Evolutionary conservation across 2,888 invertebrate species (phyloP), one percentile per base, ranked within the genome.

Genomic region (Gisinianus flammeolus): DNA sequence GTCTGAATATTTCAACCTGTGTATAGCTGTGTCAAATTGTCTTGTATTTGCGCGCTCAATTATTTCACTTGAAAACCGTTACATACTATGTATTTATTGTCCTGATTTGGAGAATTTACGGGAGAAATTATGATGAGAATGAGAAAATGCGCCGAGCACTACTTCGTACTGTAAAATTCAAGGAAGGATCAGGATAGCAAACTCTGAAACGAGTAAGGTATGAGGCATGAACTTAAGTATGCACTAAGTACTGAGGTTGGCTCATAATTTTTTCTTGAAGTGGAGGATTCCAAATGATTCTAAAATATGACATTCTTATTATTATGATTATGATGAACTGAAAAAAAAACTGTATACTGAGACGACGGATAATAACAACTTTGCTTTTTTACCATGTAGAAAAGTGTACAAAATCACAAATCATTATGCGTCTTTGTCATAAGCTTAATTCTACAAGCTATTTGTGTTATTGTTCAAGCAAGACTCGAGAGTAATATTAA

Each of bases 101-200:
- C 54, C 44, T 70, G 70, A 44, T 52, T 28, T 8, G 56, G 54
- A 71, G 44, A 58, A 58, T 31, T 72, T 72, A 58, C 58, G 30
- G 58, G 72, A 58, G 58, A 72, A 71, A 72, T 72, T 35, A 69
- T 44, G 58, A 72, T 31, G 58, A 54, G 72, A 22, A 58, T 44
- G n/a, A n/a, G n/a, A n/a, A n/a, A n/a, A n/a, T n/a, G n/a, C n/a
- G 26, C 31, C 30, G 6, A 67, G 67, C 12, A 19, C 5, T n/a
- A n/a, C n/a, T n/a, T n/a, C n/a, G n/a, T n/a, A n/a, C n/a, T 8
- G 66, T 30, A 28, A 28, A 66, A 26, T 10, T 66, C 28, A 30
- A 19, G 6, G 28, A 24, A 10, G 66, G 8, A 28, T 24, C 28
- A 66, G 66, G 3, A 19, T n/a, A 62, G 19, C 19, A 19, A 44